Base-by-base conservation (phyloP, 1,140 invertebrate species). In the Tetramorium parvispinum region DNA sequence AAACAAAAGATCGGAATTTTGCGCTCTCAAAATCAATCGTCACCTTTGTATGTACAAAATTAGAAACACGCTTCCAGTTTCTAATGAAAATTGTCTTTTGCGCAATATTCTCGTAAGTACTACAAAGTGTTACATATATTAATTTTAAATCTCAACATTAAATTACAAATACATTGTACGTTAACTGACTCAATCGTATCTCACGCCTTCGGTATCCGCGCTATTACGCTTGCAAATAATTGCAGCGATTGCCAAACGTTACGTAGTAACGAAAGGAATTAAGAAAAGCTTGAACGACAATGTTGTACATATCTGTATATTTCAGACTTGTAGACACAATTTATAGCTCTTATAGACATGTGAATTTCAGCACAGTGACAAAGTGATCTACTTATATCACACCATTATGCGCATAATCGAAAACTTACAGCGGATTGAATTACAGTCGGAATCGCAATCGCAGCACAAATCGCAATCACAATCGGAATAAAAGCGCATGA, bases 321-420 rank as follows among this genome's bases (percentile, higher is more conserved):
- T 89, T 89, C 77, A 73, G 49, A 78, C 63, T 68, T 87, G 46
- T 89, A 83, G 65, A 53, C 55, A 87, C 68, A 89, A 87, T 87
- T 86, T 55, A 43, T 55, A 86, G 43, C 21, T 68, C 40, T 86
- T 77, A 88, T 55, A 57, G 37, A 24, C 40, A 78, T 77, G 2
- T 6, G 46, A 81, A 51, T 78, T 59, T 78, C 13, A 82, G 55
- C 32, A 75, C 27, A 89, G 32, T 76, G 43, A 87, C 43, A 83
- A 27, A 77, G 32, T 70, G 43, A 55, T 68, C 53, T 88, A 55
- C 21, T 77, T 75, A 77, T 53, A 88, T 40, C 66, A 59, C 32
- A 40, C 32, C 7, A 18, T 71, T 40, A 88, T 55, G 27, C 10
- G 13, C 32, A 49, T 37, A 24, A 75, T 43, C 46, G 11, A 27